Evolutionary conservation across 1,140 invertebrate species (phyloP).

Genomic region (Chymomyza costata): DNA sequence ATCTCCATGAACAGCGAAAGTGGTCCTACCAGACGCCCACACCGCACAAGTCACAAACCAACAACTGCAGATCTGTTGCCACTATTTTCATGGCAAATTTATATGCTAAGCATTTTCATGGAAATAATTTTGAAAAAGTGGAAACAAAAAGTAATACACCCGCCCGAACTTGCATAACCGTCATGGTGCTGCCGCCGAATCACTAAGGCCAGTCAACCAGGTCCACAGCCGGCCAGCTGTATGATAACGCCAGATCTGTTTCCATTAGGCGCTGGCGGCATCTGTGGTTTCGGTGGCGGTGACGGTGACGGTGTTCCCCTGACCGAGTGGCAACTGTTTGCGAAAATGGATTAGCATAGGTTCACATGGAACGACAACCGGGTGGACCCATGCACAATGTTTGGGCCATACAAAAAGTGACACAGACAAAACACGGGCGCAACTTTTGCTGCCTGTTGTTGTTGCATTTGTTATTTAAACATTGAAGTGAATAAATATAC

Average conservation of each 20-base stretch:
- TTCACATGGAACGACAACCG: conserved; percentile 64
- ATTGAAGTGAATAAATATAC: conserved; percentile 58
- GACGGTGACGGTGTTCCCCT: not conserved
- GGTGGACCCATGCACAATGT: conserved; percentile 14
- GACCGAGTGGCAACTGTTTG: conserved; percentile 23
- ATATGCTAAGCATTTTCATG: conserved; percentile 66
- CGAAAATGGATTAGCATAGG: conserved; percentile 70
- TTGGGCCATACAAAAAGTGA: conserved; percentile 68
- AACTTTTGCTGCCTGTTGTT: too few species aligned
- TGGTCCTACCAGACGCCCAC: too few species aligned
- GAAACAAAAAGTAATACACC: conserved; percentile 35
- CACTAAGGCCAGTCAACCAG: conserved; percentile 18
- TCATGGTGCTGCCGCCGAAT: too few species aligned
- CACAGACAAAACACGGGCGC: too few species aligned
- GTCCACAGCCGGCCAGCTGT: conserved; percentile 3
- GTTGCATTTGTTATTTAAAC: conserved; percentile 20
- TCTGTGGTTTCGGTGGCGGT: not conserved
- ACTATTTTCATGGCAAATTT: conserved; percentile 56
- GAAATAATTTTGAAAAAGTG: conserved; percentile 57
- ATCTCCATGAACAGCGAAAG: too few species aligned
- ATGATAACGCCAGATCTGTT: conserved; percentile 63
- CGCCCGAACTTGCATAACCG: conserved; percentile 55
- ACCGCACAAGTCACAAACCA: not conserved
- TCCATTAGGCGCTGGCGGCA: conserved; percentile 40
- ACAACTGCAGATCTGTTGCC: conserved; percentile 22